These are phyloP conservation scores for Lophura nycthemera DNA, from an alignment of 2,113 vertebrate species.

Conservation along the genomic window DNA sequence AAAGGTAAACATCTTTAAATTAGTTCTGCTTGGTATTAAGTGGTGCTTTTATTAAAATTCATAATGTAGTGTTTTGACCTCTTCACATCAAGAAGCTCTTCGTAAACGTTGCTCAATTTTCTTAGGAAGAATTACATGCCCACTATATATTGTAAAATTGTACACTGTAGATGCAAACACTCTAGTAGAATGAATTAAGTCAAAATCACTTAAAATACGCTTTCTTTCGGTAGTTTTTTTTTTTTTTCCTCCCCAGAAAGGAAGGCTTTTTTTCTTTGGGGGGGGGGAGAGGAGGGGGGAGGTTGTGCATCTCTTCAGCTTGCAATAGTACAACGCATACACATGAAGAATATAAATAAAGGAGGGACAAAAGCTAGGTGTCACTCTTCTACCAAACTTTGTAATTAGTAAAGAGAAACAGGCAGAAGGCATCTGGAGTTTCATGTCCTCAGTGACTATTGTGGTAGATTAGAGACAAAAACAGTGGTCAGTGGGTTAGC, in stretches of 20 bases:
- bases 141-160: background rate
- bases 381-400: slow-evolving; percentile 31
- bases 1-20: background rate
- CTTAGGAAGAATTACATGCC: background rate
- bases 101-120: background rate
- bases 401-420: background rate
- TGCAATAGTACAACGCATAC: background rate
- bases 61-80: background rate
- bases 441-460: background rate
- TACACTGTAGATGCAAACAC: background rate
- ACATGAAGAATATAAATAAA: background rate
- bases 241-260: background rate
- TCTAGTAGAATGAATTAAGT: background rate
- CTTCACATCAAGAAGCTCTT: background rate
- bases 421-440: background rate
- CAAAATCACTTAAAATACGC: background rate
- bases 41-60: background rate
- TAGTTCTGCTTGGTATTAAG: background rate
- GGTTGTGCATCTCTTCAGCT: background rate
- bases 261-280: background rate
- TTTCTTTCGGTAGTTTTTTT: background rate
- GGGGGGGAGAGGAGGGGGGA: too few species aligned
- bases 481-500: background rate
- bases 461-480: background rate
- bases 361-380: background rate